phyloP scores from a whole-genome alignment of 2,888 invertebrate species.

The Taenaris catops region DNA sequence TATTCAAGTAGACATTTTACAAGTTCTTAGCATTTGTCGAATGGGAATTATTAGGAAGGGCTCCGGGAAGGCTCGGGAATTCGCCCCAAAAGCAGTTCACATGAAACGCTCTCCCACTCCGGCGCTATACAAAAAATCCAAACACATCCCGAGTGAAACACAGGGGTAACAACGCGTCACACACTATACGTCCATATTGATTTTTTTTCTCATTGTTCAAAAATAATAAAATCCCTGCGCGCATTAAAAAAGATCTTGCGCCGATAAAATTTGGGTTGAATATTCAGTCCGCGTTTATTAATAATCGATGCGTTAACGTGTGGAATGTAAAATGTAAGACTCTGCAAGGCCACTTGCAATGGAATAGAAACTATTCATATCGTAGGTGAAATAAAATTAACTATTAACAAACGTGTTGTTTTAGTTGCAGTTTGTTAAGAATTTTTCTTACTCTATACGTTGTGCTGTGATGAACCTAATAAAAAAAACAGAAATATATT shows the following conservation, averaged over 20 bases:
- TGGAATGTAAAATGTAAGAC: constrained; percentile 75
- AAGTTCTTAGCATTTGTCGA: constrained; percentile 79
- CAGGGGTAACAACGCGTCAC: constrained; percentile 78
- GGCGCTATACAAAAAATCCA: constrained; percentile 75
- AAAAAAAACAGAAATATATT: too few species aligned
- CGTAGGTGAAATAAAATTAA: constrained; percentile 53
- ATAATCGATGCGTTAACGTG: constrained; percentile 77
- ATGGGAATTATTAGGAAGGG: constrained; percentile 76
- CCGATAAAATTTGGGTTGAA: constrained; percentile 67
- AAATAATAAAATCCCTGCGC: constrained; percentile 66
- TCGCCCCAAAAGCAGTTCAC: constrained; percentile 79
- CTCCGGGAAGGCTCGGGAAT: constrained; percentile 77
- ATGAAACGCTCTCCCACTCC: constrained; percentile 76
- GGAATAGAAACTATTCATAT: constrained; percentile 73
- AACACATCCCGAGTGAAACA: constrained; percentile 78
- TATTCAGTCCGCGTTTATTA: constrained; percentile 71
- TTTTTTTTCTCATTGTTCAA: constrained; percentile 76
- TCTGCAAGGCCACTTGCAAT: constrained; percentile 69
- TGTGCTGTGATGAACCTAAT: too few species aligned
- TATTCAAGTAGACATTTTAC: too few species aligned
- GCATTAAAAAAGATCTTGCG: constrained; percentile 62
- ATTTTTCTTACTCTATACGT: too few species aligned
- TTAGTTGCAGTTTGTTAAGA: too few species aligned
- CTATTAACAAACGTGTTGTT: too few species aligned
- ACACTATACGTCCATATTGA: constrained; percentile 70